Percentiles rank a stretch among this genome's conserved stretches.
phyloP scores from a whole-genome alignment of 2,113 vertebrate genomes.

The Dromaius novaehollandiae region DNA sequence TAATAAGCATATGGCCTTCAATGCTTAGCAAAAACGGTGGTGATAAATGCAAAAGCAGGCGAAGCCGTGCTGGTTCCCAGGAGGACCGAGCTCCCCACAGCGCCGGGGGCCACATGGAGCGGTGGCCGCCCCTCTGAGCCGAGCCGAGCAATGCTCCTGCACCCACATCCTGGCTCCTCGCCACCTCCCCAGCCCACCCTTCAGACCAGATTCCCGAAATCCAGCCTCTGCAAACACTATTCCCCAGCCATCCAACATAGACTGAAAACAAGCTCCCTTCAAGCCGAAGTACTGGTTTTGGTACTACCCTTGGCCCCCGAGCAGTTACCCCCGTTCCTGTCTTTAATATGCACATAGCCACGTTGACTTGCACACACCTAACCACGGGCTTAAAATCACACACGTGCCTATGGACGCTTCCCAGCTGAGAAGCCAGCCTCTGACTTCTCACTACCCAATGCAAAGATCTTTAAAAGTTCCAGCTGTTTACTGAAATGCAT shows the following conservation, averaged over 20 bases:
- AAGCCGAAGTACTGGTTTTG: not conserved
- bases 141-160: too few species aligned
- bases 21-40: not conserved
- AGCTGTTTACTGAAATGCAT: conserved; percentile 42
- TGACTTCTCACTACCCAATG: not conserved
- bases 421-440: not conserved
- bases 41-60: not conserved
- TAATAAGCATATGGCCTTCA: not conserved
- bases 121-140: too few species aligned
- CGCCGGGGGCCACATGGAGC: not conserved
- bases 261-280: not conserved
- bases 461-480: conserved; percentile 1
- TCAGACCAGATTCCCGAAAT: not conserved
- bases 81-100: not conserved
- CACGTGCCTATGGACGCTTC: not conserved
- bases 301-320: not conserved
- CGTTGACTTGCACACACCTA: accelerated
- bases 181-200: not conserved
- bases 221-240: not conserved
- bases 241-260: not conserved
- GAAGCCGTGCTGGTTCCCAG: not conserved
- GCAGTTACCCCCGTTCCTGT: not conserved
- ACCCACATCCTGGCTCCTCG: too few species aligned
- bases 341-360: not conserved
- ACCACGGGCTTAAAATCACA: not conserved